These are phyloP conservation scores for Megastigmus dorsalis DNA, from an alignment of 2,888 invertebrate genomes.

Conservation along the genomic window DNA sequence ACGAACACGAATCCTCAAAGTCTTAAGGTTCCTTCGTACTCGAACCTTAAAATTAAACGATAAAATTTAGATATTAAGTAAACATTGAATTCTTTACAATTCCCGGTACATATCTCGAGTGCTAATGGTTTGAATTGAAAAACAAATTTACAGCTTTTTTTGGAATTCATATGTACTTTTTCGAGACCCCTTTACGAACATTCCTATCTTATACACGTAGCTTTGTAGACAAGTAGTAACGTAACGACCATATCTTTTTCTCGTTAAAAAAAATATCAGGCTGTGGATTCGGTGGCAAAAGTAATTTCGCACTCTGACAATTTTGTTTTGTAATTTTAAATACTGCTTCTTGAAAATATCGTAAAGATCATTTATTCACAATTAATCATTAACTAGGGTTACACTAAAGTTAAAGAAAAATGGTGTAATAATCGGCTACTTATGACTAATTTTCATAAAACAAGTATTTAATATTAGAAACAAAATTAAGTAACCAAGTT, in stretches of 20 bases:
- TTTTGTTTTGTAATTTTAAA: not conserved
- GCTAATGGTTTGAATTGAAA: conserved; percentile 3
- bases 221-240: conserved; percentile 18
- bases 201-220: conserved; percentile 28
- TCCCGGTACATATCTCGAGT: conserved; percentile 46
- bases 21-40: conserved; percentile 35
- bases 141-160: conserved; percentile 43
- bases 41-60: conserved; percentile 15
- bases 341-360: no score
- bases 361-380: no score
- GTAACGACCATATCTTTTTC: conserved; percentile 37
- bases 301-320: not conserved
- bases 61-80: conserved; percentile 26
- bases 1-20: conserved; percentile 29
- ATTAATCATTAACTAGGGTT: no score
- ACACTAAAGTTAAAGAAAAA: not conserved
- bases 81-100: conserved; percentile 20
- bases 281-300: not conserved
- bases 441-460: not conserved
- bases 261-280: conserved; percentile 3
- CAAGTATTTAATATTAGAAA: conserved; percentile 11
- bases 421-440: no score
- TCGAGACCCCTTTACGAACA: conserved; percentile 35
- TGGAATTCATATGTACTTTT: conserved; percentile 46
- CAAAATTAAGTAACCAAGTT: not conserved